Evolutionary conservation across 2,113 vertebrate genomes (phyloP), one percentile per base, ranked within the genome.

Genomic region (Centropristis striata): DNA sequence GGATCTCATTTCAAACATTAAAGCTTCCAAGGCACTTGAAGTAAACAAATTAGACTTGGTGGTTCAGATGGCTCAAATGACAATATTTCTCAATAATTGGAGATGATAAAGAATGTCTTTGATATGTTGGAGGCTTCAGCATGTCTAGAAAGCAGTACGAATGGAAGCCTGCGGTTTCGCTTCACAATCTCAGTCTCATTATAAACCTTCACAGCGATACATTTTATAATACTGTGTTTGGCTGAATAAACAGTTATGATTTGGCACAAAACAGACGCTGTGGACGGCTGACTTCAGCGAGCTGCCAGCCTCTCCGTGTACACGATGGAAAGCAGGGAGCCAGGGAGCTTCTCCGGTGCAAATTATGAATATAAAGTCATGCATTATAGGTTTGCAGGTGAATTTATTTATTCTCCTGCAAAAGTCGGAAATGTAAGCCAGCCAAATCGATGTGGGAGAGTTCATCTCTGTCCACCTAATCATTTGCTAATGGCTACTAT

Each of bases 401-500:
- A 94, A 94, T 94, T 94, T 95, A 95, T 96, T 94, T 90, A 93
- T 95, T 93, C 90, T 74, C 88, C 78, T 54, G 83, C 87, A 94
- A 92, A 95, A 94, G 89, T 93, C 86, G 92, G 92, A 96, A 95
- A 95, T 94, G 91, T 93, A 94, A 89, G 86, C 89, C 86, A 39
- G 90, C 83, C 88, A 83, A 92, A 95, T 95, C 94, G 89, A 95
- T 96, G 93, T 75, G 59, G 83, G 87, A 89, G 91, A 94, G 93
- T 95, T 95, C 93, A 93, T 95, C 93, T 91, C 93, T 94, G 93
- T 95, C 94, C 84, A 90, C 86, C 92, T 95, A 95, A 95, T 95
- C 93, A 95, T 96, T 94, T 84, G 90, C 93, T 95, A 95, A 96
- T 95, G 93, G 93, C 93, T 79, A 91, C 92, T 94, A 95, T 96